These are phyloP conservation scores for Diplodus sargus DNA, from an alignment of 2,797 vertebrate genomes.

Conservation along the genomic window DNA sequence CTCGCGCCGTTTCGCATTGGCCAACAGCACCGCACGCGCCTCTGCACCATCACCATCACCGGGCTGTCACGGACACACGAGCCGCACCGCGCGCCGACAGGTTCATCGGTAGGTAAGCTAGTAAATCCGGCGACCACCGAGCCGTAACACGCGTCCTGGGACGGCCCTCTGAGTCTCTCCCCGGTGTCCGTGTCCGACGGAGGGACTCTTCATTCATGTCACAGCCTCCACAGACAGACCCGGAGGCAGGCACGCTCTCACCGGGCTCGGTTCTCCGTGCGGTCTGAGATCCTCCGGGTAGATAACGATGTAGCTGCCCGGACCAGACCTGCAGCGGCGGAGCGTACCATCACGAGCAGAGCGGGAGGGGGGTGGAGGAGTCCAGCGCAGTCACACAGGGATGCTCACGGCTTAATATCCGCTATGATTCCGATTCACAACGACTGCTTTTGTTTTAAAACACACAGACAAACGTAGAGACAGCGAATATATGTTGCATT, in stretches of 20 bases:
- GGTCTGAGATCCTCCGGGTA: constrained; percentile 53
- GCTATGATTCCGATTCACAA: rapidly evolving
- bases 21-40: constrained; percentile 42
- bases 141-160: constrained; percentile 9
- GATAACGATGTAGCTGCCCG: constrained; percentile 71
- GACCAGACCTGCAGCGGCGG: constrained; percentile 77
- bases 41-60: constrained; percentile 71
- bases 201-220: constrained; percentile 43
- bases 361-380: constrained; percentile 61
- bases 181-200: constrained; percentile 1
- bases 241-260: neutral
- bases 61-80: constrained; percentile 53
- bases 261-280: neutral
- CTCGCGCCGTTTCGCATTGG: constrained; percentile 32
- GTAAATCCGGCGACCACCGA: constrained; percentile 34
- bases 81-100: constrained; percentile 39
- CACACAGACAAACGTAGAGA: rapidly evolving
- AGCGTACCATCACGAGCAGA: constrained; percentile 73
- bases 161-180: constrained; percentile 19
- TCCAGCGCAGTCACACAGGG: neutral
- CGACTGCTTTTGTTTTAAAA: rapidly evolving
- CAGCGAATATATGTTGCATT: neutral
- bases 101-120: constrained; percentile 37
- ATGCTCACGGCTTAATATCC: neutral
- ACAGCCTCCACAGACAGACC: constrained; percentile 1